These are phyloP conservation scores for Catostomus latipinnis DNA, from an alignment of 2,797 vertebrate species.

Conservation along the genomic window DNA sequence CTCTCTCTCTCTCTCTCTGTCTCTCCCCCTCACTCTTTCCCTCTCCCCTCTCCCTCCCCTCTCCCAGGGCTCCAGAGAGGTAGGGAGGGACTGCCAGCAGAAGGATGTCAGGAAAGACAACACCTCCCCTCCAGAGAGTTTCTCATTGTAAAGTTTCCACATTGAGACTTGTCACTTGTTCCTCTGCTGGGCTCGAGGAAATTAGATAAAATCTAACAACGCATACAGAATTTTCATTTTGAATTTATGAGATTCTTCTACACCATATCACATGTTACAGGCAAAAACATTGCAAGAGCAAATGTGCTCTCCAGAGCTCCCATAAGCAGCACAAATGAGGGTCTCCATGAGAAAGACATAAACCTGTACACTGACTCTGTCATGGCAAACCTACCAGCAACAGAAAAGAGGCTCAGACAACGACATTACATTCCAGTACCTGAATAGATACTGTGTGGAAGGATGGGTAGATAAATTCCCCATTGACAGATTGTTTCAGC, in stretches of 20 bases:
- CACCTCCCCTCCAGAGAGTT: no score
- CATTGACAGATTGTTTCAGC: background rate
- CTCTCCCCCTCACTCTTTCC: no score
- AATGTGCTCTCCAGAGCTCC: conserved; percentile 11
- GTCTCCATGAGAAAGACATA: background rate
- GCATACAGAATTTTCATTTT: background rate
- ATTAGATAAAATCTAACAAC: background rate
- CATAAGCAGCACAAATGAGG: background rate
- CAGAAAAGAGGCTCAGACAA: background rate
- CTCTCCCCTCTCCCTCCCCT: no score
- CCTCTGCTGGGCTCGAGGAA: conserved; percentile 19
- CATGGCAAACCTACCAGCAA: background rate
- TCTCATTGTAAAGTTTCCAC: no score
- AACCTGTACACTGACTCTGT: background rate
- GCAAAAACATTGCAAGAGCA: background rate
- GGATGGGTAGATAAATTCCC: conserved; percentile 21
- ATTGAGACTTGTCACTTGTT: conserved; percentile 4
- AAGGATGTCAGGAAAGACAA: no score
- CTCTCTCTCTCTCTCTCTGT: no score
- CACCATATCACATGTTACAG: conserved; percentile 8
- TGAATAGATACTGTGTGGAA: background rate
- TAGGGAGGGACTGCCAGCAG: no score
- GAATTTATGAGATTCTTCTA: background rate
- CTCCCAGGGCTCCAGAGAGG: no score
- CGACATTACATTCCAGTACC: background rate